phyloP scores from a whole-genome alignment of 2,113 vertebrate genomes.

The Lagenorhynchus albirostris region DNA sequence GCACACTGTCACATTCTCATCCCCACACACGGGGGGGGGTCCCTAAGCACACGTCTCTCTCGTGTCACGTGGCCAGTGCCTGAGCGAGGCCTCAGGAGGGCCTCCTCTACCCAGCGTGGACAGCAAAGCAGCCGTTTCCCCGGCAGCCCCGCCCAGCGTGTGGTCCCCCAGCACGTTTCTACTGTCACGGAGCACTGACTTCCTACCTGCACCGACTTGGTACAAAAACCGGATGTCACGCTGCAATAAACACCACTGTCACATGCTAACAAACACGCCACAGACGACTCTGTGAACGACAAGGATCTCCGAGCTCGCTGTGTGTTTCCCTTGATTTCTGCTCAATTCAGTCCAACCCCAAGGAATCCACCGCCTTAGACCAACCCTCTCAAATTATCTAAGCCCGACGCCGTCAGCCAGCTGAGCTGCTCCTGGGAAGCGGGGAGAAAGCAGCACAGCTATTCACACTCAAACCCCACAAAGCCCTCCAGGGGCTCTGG shows the following conservation, averaged over 20 bases:
- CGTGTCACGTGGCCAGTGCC: not conserved
- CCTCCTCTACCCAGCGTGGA: no score
- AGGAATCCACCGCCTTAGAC: rapidly evolving
- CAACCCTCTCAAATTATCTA: no score
- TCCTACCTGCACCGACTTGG: not conserved
- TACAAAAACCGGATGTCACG: not conserved
- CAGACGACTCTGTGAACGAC: no score
- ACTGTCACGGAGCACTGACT: not conserved
- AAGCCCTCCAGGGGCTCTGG: not conserved
- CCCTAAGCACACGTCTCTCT: no score
- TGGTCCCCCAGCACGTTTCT: not conserved
- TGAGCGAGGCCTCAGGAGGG: not conserved
- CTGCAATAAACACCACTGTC: not conserved
- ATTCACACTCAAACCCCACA: rapidly evolving
- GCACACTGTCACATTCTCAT: not conserved
- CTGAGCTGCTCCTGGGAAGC: not conserved
- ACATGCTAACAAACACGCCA: no score
- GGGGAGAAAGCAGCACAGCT: rapidly evolving
- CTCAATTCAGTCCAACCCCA: not conserved
- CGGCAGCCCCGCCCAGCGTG: not conserved
- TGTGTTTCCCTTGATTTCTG: not conserved
- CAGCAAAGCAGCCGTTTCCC: not conserved
- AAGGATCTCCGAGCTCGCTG: not conserved
- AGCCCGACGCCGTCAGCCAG: no score
- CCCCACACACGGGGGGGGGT: not conserved